Evolutionary conservation across 2,797 vertebrate genomes (phyloP).

Genomic region (Neosilurus hyrtlii): DNA sequence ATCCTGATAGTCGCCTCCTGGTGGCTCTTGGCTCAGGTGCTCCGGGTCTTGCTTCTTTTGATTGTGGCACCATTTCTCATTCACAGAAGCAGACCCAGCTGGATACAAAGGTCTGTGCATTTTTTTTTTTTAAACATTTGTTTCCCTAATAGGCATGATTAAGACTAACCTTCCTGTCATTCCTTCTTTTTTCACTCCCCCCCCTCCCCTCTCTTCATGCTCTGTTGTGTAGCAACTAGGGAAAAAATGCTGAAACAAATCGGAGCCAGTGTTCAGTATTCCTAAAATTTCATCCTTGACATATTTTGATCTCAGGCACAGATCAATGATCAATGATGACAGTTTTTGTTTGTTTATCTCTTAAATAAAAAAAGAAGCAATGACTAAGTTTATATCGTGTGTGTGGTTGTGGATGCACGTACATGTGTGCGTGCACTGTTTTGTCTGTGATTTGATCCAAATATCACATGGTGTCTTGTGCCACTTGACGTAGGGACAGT

Average conservation of each 20-base stretch:
- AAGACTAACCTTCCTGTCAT: conserved; percentile 50
- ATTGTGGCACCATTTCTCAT: conserved; percentile 79
- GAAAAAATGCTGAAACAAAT: background rate
- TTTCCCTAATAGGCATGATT: conserved; percentile 61
- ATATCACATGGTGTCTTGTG: background rate
- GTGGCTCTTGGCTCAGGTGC: conserved; percentile 33
- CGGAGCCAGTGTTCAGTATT: background rate
- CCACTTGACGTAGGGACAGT: background rate
- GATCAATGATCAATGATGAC: background rate
- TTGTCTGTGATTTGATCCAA: background rate
- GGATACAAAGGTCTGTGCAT: conserved; percentile 81
- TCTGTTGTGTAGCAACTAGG: background rate
- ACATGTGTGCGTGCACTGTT: background rate
- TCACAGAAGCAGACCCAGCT: conserved; percentile 78
- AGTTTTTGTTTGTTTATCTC: background rate
- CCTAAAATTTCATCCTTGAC: background rate
- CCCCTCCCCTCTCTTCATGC: background rate
- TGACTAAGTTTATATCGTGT: background rate
- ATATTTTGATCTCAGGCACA: background rate
- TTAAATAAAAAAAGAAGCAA: background rate
- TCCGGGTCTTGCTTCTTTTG: conserved; percentile 66
- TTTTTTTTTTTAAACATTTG: conserved; percentile 63
- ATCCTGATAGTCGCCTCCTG: conserved; percentile 5
- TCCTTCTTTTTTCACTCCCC: conserved; percentile 29
- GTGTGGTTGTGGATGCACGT: background rate